A percentile compares a stretch with the other conserved stretches of the same genome.
Evolutionary conservation across 1,140 invertebrate species (phyloP).

Genomic region (Vanessa tameamea): DNA sequence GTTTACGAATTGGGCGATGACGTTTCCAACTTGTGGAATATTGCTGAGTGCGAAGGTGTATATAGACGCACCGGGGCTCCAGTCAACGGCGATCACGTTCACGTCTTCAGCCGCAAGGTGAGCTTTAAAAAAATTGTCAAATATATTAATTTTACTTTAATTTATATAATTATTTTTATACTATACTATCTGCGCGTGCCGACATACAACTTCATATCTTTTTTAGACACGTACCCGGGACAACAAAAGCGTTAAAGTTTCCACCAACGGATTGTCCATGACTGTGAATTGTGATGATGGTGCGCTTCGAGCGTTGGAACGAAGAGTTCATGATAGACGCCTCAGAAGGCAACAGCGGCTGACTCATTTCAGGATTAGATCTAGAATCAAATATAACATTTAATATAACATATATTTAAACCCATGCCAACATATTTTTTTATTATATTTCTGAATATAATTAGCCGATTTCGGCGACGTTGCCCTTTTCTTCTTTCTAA

Average conservation of each 20-base stretch:
- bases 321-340: slow-evolving; percentile 48
- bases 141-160: neutral
- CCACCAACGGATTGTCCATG: slow-evolving; percentile 49
- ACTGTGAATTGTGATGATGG: slow-evolving; percentile 65
- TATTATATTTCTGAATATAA: too few species aligned
- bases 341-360: slow-evolving; percentile 49
- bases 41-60: slow-evolving; percentile 58
- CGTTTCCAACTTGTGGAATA: slow-evolving; percentile 51
- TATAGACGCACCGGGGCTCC: slow-evolving; percentile 49
- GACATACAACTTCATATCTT: too few species aligned
- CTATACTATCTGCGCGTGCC: too few species aligned
- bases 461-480: too few species aligned
- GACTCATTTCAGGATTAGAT: slow-evolving; percentile 48
- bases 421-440: too few species aligned
- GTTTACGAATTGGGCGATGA: slow-evolving; percentile 61
- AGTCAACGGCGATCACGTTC: slow-evolving; percentile 68
- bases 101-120: slow-evolving; percentile 51
- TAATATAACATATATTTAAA: too few species aligned
- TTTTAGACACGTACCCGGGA: slow-evolving; percentile 44
- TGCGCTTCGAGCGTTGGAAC: slow-evolving; percentile 43
- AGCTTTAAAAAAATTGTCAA: slow-evolving; percentile 42
- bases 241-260: slow-evolving; percentile 66
- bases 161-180: neutral
- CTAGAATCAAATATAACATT: slow-evolving; percentile 40
- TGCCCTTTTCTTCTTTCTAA: too few species aligned